A percentile compares a stretch with the other conserved stretches of the same genome.
Conservation (phyloP, 1,140 invertebrate species). For the Drosophila paulistorum region DNA sequence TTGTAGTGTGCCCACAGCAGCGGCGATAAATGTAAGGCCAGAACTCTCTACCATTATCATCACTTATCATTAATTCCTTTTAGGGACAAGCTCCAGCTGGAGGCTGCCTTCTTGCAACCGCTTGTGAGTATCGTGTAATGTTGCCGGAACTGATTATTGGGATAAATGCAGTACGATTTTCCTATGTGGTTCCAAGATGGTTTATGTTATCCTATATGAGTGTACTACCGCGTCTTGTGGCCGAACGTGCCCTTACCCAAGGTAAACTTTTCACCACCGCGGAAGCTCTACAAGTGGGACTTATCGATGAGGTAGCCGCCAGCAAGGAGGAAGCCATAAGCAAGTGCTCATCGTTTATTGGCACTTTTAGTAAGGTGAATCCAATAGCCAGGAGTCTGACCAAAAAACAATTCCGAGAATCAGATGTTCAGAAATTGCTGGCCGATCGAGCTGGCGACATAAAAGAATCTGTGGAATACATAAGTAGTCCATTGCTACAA, state of each 20-base stretch:
- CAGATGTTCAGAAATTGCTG: constrained; percentile 84
- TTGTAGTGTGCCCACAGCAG: constrained; percentile 88
- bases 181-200: constrained; percentile 90
- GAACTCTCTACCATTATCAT: too few relatives aligned
- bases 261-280: constrained; percentile 89
- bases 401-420: constrained; percentile 86
- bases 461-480: constrained; percentile 85
- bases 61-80: background rate
- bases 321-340: constrained; percentile 87
- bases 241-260: constrained; percentile 89
- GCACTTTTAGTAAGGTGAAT: constrained; percentile 86
- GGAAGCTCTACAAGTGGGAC: constrained; percentile 88
- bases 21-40: constrained; percentile 90
- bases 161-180: constrained; percentile 89
- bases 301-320: constrained; percentile 90
- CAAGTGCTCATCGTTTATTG: constrained; percentile 87
- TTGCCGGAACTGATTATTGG: constrained; percentile 90
- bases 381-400: constrained; percentile 86
- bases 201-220: constrained; percentile 85
- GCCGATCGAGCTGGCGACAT: constrained; percentile 86
- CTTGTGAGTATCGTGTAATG: constrained; percentile 94
- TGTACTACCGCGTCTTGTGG: constrained; percentile 82
- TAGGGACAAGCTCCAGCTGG: constrained; percentile 93
- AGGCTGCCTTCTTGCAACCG: constrained; percentile 90
- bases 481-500: constrained; percentile 87